A percentile compares a stretch with the other conserved stretches of the same genome.
Evolutionary conservation across 2,888 invertebrate genomes (phyloP).

Genomic region (Cybosia mesomella): DNA sequence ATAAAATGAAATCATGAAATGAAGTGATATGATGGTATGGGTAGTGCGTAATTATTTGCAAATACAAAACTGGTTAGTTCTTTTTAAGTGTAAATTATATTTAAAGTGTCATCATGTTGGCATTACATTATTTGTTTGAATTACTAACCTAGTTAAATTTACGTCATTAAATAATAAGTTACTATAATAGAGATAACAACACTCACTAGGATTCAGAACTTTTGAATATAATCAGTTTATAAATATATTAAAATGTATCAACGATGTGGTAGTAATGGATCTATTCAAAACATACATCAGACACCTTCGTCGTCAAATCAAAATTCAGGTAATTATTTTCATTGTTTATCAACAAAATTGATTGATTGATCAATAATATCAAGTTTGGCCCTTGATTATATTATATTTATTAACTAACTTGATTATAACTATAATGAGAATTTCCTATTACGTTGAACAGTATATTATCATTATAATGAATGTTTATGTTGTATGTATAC

Average conservation of each 20-base stretch:
- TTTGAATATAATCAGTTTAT: slow-evolving; percentile 7
- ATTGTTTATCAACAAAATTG: neutral
- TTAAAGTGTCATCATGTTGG: slow-evolving; percentile 37
- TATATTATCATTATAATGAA: too few species aligned
- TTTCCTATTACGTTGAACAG: too few species aligned
- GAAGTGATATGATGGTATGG: slow-evolving; percentile 13
- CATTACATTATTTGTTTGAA: slow-evolving; percentile 30
- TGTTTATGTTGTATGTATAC: too few species aligned
- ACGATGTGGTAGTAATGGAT: slow-evolving; percentile 92
- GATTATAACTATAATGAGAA: too few species aligned
- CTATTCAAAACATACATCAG: slow-evolving; percentile 91
- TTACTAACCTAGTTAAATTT: slow-evolving; percentile 71
- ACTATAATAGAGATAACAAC: slow-evolving; percentile 1
- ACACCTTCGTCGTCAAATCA: slow-evolving; percentile 93
- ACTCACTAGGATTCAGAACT: neutral
- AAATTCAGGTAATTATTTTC: slow-evolving; percentile 88
- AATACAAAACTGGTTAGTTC: slow-evolving; percentile 19
- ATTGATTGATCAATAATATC: neutral
- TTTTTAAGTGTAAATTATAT: slow-evolving; percentile 37
- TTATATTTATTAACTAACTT: too few species aligned
- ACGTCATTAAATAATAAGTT: neutral
- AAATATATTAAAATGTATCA: slow-evolving; percentile 84
- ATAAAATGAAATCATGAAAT: slow-evolving; percentile 12
- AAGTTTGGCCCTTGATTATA: too few species aligned
- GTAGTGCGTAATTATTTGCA: slow-evolving; percentile 49